Conservation (phyloP, 2,113 vertebrate genomes). For the Rattus norvegicus region DNA sequence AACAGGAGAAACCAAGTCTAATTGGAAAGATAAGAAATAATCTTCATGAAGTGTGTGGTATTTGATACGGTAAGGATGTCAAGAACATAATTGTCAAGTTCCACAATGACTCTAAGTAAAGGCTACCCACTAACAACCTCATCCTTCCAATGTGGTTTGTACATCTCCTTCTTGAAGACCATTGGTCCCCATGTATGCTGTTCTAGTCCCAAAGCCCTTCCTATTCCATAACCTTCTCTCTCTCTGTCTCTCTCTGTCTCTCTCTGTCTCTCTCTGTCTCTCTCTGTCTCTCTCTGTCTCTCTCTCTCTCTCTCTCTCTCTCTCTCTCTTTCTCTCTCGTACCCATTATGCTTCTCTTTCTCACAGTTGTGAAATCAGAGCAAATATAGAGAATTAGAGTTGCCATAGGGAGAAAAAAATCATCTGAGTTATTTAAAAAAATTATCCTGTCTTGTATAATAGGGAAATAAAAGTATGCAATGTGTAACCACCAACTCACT, state of each 20-base stretch:
- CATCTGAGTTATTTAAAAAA: neutral
- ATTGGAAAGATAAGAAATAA: neutral
- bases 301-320: neutral
- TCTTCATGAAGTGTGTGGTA: neutral
- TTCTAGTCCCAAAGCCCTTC: neutral
- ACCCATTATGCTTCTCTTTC: neutral
- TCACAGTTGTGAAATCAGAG: neutral
- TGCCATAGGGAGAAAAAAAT: neutral
- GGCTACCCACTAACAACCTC: neutral
- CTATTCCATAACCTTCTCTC: neutral
- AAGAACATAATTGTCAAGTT: neutral
- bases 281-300: neutral
- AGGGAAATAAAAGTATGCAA: neutral
- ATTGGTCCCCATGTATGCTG: accelerated
- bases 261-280: no score
- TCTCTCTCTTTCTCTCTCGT: neutral
- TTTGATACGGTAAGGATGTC: neutral
- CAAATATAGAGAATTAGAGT: neutral
- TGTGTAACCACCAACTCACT: neutral
- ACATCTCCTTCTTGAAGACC: neutral
- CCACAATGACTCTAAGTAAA: no score
- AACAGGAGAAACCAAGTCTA: neutral
- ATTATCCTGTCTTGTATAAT: neutral
- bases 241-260: no score
- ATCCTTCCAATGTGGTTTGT: neutral